Evolutionary conservation across 2,113 vertebrate genomes (phyloP).

Genomic region (Crotalus helleri): DNA sequence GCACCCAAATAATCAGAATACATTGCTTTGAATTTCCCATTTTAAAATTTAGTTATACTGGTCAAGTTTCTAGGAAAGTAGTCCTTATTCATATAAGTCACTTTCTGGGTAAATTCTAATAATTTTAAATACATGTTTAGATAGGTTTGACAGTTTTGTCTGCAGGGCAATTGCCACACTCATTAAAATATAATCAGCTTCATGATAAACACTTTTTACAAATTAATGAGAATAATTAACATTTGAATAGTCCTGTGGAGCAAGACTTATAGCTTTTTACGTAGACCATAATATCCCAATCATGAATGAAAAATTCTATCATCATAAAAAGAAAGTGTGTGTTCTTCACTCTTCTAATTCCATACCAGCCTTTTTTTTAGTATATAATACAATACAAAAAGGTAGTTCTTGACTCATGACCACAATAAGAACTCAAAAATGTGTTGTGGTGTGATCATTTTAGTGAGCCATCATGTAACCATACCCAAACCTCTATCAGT

Average conservation of each 20-base stretch:
- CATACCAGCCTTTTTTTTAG: not conserved
- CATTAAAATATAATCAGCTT: slow-evolving; percentile 57
- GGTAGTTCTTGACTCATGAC: not conserved
- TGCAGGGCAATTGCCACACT: slow-evolving; percentile 35
- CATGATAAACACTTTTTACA: slow-evolving; percentile 48
- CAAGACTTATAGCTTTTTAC: slow-evolving; percentile 17
- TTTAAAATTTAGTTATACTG: not conserved
- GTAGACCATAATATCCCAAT: not conserved
- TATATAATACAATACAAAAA: not conserved
- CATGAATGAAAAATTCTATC: not conserved
- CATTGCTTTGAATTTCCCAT: not conserved
- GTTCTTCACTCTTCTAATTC: not conserved
- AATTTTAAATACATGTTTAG: not conserved
- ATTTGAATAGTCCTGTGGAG: slow-evolving; percentile 26
- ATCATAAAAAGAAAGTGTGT: not conserved
- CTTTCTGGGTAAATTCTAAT: not conserved
- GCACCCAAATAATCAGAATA: not conserved
- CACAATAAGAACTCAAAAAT: not conserved
- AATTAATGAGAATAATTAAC: slow-evolving; percentile 54
- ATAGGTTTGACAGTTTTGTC: slow-evolving; percentile 33
- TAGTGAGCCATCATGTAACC: not conserved
- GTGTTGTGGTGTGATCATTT: not conserved
- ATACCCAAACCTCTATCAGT: not conserved
- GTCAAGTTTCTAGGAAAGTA: not conserved
- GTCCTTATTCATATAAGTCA: not conserved